Base-by-base conservation (phyloP, 2,797 vertebrate genomes). In the Coregonus ussuriensis region DNA sequence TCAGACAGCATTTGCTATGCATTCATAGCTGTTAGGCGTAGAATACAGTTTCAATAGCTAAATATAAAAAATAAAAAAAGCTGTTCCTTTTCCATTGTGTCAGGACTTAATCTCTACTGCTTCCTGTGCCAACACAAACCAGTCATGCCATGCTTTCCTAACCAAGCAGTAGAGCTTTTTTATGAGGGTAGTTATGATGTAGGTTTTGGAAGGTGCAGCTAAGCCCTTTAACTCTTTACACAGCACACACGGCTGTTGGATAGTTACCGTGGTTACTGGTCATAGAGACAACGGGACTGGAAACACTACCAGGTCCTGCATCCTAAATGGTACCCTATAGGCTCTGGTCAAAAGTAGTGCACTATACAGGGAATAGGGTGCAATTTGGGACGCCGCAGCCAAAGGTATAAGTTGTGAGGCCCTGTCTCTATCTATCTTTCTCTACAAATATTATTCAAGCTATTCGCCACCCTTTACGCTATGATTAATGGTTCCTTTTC, bases 191-290 rank as follows among this genome's bases (percentile, higher is more conserved):
- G 59, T 25, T 62, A 67, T 56, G 47, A 66, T 69, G 75, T 74
- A 41, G 66, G 53, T 77, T 29, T 77, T 74, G 16, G 31, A 37
- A 70, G 65, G 72, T 78, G 53, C 3, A 68, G 69, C 29, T 9
- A 62, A 68, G 35, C 1, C 15, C 33, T 15, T 68, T 1, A 59
- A 25, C 15, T 67, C 35, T 70, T 68, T 62, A 18, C 37, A 7
- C 52, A 41, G 66, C 66, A 35, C 13, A 33, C 37, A 41, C 15
- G 4, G n/a, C 4, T 7, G 69, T 7, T n/a, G 16, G n/a, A 70
- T 52, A 68, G 66, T 70, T 11, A 37, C 75, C 59, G 52, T 18
- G 67, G 37, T 71, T 25, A 65, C 29, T 37, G 41, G 29, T 7
- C 21, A 63, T 16, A 3, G 2, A 18, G 18, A 14, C 11, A 54